These are phyloP conservation scores for Pseudorhiza aurosa DNA, from an alignment of 30 jellyfish, hydroid and myxozoan species.

Conservation along the genomic window DNA sequence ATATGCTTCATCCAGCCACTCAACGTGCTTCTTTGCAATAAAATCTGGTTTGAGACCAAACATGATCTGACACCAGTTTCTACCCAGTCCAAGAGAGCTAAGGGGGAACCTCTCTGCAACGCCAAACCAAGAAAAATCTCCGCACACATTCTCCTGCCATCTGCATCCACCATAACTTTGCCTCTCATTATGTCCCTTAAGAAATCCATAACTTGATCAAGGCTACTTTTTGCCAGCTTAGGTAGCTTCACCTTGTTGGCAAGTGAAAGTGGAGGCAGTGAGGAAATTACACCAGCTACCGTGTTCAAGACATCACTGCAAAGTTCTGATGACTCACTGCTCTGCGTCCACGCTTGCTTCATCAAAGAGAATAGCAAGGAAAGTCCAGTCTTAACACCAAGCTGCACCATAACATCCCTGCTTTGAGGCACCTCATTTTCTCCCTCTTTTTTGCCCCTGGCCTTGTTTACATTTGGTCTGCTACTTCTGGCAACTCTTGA, in stretches of 20 bases:
- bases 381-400: constrained; percentile 84
- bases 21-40: constrained; percentile 1
- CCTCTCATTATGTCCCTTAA: constrained; percentile 49
- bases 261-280: constrained; percentile 89
- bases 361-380: constrained; percentile 77
- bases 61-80: constrained; percentile 56
- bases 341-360: constrained; percentile 81
- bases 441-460: constrained; percentile 7
- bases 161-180: not conserved
- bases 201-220: constrained; percentile 69
- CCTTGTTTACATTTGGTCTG: too few relatives aligned
- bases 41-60: constrained; percentile 9
- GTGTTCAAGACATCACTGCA: constrained; percentile 81
- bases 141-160: constrained; percentile 52
- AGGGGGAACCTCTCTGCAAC: constrained; percentile 75
- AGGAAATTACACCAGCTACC: constrained; percentile 37
- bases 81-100: constrained; percentile 77
- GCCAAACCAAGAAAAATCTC: constrained; percentile 77
- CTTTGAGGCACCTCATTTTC: constrained; percentile 28
- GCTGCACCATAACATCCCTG: constrained; percentile 73
- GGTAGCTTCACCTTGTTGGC: constrained; percentile 75
- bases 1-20: constrained; percentile 41
- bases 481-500: constrained; percentile 5
- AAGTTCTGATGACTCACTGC: constrained; percentile 39
- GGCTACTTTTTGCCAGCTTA: constrained; percentile 71